Percentiles rank a stretch among this genome's conserved stretches.
Evolutionary conservation across 2,797 vertebrate genomes (phyloP).

Genomic region (Halcyon badia): DNA sequence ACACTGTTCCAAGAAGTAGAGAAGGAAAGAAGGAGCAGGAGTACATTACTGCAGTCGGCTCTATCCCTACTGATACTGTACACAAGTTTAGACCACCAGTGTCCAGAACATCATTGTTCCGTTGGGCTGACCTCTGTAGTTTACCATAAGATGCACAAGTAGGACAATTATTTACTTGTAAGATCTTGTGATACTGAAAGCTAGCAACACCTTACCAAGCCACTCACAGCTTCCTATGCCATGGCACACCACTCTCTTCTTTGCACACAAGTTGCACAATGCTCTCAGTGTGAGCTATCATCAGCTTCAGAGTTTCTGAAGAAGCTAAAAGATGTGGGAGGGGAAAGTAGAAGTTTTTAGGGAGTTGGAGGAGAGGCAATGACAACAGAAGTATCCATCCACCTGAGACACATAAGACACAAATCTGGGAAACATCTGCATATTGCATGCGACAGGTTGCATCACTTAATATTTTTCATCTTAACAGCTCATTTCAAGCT

Average conservation of each 20-base stretch:
- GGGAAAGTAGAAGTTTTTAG: not conserved
- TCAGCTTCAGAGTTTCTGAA: not conserved
- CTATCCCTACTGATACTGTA: not conserved
- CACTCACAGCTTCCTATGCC: not conserved
- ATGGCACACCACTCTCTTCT: not conserved
- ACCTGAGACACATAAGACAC: conserved; percentile 44
- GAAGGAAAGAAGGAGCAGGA: not conserved
- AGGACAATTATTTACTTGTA: not conserved
- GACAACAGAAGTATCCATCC: not conserved
- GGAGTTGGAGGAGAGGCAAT: not conserved
- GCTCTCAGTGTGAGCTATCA: not conserved
- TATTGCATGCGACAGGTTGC: conserved; percentile 53
- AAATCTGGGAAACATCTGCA: conserved; percentile 42
- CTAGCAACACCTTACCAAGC: not conserved
- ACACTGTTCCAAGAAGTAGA: not conserved
- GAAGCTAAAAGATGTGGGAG: not conserved
- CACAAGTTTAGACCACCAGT: not conserved
- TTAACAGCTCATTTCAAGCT: conserved; percentile 63
- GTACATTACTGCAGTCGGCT: fast-evolving
- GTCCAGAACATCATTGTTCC: not conserved
- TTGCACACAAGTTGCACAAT: fast-evolving
- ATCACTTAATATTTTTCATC: conserved; percentile 59
- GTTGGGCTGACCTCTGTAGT: not conserved
- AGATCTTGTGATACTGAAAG: not conserved
- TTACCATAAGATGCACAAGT: not conserved